Conservation (phyloP, 2,113 vertebrate species). For the Potamarius usumacintae region DNA sequence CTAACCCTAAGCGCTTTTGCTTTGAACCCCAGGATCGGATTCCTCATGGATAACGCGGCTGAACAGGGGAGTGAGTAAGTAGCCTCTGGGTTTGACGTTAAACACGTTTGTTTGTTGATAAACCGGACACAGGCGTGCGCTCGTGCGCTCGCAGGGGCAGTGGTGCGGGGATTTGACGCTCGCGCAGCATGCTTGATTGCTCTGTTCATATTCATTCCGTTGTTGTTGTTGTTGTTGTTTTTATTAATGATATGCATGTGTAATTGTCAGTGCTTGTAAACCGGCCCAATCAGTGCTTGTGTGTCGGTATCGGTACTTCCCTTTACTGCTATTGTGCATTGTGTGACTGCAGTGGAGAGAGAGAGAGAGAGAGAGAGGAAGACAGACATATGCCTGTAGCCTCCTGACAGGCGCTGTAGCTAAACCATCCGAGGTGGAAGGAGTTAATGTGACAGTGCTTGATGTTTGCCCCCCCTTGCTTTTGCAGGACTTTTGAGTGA, state of each 20-base stretch:
- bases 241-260: neutral
- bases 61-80: conserved; percentile 70
- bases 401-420: conserved; percentile 69
- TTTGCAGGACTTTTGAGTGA: conserved; percentile 85
- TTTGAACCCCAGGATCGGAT: conserved; percentile 53
- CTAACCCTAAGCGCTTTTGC: conserved; percentile 48
- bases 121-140: neutral
- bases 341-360: conserved; percentile 54
- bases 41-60: conserved; percentile 65
- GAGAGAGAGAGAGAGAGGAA: conserved; percentile 55
- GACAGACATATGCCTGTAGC: conserved; percentile 70
- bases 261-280: conserved; percentile 48
- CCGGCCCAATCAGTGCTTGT: conserved; percentile 28
- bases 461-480: conserved; percentile 71
- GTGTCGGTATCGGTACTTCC: conserved; percentile 33
- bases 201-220: neutral
- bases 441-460: conserved; percentile 79
- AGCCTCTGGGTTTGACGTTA: conserved; percentile 17
- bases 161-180: conserved; percentile 22
- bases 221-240: neutral
- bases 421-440: conserved; percentile 70
- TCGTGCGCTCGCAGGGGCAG: neutral
- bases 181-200: neutral
- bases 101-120: conserved; percentile 14
- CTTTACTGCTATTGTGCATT: conserved; percentile 44